Base-by-base conservation (phyloP, 2,888 invertebrate species). In the Pecten maximus region DNA sequence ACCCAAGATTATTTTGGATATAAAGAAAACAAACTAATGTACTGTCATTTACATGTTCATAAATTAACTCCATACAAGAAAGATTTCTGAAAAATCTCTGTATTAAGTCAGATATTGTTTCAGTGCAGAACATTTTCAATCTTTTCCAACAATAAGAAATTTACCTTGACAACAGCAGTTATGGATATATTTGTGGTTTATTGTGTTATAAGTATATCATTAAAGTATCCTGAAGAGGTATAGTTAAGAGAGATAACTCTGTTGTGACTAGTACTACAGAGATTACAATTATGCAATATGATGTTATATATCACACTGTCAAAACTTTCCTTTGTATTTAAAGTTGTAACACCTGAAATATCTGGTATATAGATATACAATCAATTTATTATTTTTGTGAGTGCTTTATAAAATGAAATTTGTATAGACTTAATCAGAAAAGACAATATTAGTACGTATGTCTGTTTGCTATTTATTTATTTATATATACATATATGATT, bases 211-310 rank as follows among this genome's bases (percentile, higher is more conserved):
- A n/a, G n/a, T n/a, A 44, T 12, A 44, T 44, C 44, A 44, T 44
- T 44, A 44, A 8, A 8, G 8, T 44, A 44, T 44, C 44, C 12
- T 44, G 6, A 54, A 23, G 1, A 1, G 54, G 19, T 15, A 48
- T 15, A 48, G 60, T 60, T 6, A 35, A 74, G 35, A 3, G 74
- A 28, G 28, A 35, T 74, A 74, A 74, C 16, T 54, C 19, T 74
- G 28, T 74, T 35, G 6, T 74, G 28, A 8, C 15, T 28, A 8
- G 19, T 23, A 60, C 60, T 60, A n/a, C 8, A 0, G n/a, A 60
- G 60, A 60, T 23, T 60, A 60, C n/a, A 44, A 23, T n/a, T 74
- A 74, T 74, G 74, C 74, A 74, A 74, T 74, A 74, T 74, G 23
- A 60, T 23, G 28, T 28, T 74, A 35, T 35, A 2, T 35, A 12